Evolutionary conservation across 2,888 invertebrate species (phyloP), one percentile per base, ranked within the genome.

Genomic region (Euphydryas editha): DNA sequence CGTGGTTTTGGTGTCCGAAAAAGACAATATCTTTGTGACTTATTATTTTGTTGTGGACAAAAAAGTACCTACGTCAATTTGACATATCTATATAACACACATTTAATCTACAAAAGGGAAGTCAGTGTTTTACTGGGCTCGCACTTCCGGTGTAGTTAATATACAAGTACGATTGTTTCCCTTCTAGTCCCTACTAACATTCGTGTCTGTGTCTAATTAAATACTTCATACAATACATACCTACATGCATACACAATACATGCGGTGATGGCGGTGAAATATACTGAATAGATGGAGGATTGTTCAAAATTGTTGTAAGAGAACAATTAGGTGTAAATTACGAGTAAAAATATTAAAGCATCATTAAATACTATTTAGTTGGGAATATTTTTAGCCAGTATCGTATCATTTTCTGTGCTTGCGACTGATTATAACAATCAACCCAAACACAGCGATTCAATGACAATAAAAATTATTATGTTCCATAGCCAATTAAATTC

Each of bases 131-230:
- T 67, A 59, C 60, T 13, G 58, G 39, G 44, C 67, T 39, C 59
- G 60, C 47, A 67, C 61, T 67, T 69, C 69, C 69, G 63, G 60
- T 49, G 57, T 63, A 36, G 47, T 62, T 62, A 67, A 67, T 62
- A 59, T 62, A 56, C 47, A 60, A 58, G 39, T 63, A 64, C 60
- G 46, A 65, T 68, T 61, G 56, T 67, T 61, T 67, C 69, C 63
- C 67, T 61, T 64, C 36, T 1, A 24, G 10, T 63, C 57, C 18
- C 47, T 57, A 21, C 57, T 42, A 57, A 49, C 58, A 62, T 56
- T 57, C 59, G 59, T 67, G 57, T 57, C 61, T 66, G 55, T 61
- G 56, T 49, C 57, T 61, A 66, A 66, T 61, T 54, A 54, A n/a
- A n/a, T 36, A 36, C 54, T 17, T 30, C 30, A 54, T 21, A 13